phyloP scores from a whole-genome alignment of 2,888 invertebrate species.

The Lepidochitona cinerea region DNA sequence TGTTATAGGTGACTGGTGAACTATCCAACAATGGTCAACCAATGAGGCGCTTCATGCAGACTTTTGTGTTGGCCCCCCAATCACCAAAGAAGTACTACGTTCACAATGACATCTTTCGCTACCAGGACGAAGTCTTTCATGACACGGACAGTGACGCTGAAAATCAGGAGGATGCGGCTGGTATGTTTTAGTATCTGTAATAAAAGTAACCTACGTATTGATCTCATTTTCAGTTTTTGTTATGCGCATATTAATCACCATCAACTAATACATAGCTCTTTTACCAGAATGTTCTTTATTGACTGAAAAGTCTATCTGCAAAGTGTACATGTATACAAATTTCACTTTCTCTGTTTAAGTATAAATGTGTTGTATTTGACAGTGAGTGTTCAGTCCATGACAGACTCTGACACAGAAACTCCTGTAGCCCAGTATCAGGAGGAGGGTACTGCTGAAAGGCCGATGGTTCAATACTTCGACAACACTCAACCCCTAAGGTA shows the following conservation, averaged over 20 bases:
- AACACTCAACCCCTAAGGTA: neutral
- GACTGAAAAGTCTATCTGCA: no score
- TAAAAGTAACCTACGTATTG: no score
- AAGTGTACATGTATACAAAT: no score
- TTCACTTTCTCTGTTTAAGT: no score
- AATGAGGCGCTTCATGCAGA: constrained; percentile 98
- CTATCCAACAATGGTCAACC: constrained; percentile 96
- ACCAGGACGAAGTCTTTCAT: constrained; percentile 85
- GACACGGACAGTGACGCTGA: constrained; percentile 75
- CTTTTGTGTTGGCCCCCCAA: constrained; percentile 94
- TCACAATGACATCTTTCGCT: constrained; percentile 98
- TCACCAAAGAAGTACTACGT: constrained; percentile 98
- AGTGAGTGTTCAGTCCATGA: neutral
- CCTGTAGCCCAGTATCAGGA: constrained; percentile 18
- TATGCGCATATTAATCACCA: no score
- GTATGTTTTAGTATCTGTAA: no score
- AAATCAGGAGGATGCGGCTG: constrained; percentile 38
- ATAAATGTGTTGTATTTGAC: no score
- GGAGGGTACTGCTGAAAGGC: neutral
- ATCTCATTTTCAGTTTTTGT: no score
- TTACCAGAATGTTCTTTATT: no score
- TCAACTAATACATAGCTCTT: no score
- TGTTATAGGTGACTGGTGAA: constrained; percentile 89
- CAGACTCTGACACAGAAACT: constrained; percentile 1
- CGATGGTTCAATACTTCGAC: neutral